Evolutionary conservation across 2,888 invertebrate species (phyloP), one percentile per base, ranked within the genome.

Genomic region (Parapristionchus giblindavisi): DNA sequence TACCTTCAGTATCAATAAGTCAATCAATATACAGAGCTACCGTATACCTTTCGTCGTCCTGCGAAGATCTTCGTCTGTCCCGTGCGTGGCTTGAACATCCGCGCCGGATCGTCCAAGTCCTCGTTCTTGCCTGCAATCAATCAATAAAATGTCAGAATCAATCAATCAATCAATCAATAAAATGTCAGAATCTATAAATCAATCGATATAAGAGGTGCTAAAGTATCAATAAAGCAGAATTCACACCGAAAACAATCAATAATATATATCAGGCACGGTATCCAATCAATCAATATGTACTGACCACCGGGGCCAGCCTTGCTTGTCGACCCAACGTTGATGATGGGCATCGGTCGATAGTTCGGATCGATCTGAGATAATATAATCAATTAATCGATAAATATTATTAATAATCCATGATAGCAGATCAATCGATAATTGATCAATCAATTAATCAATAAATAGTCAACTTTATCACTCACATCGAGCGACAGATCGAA

Each of bases 21-120:
- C n/a, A n/a, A n/a, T n/a, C n/a, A n/a, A n/a, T n/a, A n/a, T n/a
- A n/a, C n/a, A n/a, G n/a, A n/a, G n/a, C 21, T 51, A 51, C 48
- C n/a, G 51, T 51, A 66, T 66, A 60, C 72, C 72, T 72, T 72
- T 54, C 27, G 32, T 3, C 74, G 51, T 34, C 74, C 74, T 5
- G 63, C 74, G 65, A 52, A 74, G 54, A 74, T 63, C 72, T 72
- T 72, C 21, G 72, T 72, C n/a, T 43, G 40, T 21, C 60, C 76
- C 38, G 51, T 73, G 32, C 76, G 56, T 24, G 78, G 78, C 51
- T 40, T 52, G 74, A 77, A 77, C 77, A 77, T 77, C 27, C 74
- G 61, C 48, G 73, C 54, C 40, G 74, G 74, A 40, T 77, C 73
- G 65, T 51, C 32, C 48, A 21, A 29, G 17, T 66, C 66, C 8